phyloP scores from a whole-genome alignment of 2,888 invertebrate genomes.

The Campoplex nolae region DNA sequence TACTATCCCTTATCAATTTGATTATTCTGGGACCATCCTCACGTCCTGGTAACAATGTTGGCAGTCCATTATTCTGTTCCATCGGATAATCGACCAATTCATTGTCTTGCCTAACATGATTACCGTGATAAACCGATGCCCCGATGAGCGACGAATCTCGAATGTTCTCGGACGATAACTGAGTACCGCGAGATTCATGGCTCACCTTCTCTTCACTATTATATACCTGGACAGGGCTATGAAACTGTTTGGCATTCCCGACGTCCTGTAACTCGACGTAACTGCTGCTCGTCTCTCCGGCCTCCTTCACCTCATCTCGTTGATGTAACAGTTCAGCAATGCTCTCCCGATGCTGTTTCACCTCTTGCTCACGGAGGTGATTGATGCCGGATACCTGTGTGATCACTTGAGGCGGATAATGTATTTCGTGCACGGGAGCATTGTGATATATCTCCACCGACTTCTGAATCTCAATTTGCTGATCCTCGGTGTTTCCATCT shows the following conservation, averaged over 20 bases:
- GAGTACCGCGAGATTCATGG: conserved; percentile 56
- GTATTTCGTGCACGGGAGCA: conserved; percentile 81
- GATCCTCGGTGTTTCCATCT: conserved; percentile 56
- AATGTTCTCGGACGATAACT: conserved; percentile 56
- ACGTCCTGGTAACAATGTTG: conserved; percentile 12
- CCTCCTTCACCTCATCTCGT: conserved; percentile 45
- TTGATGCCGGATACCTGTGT: conserved; percentile 73
- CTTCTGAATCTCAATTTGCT: conserved; percentile 80
- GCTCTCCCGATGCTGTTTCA: conserved; percentile 46
- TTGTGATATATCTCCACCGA: conserved; percentile 81
- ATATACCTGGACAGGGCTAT: conserved; percentile 43
- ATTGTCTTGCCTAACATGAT: conserved; percentile 58
- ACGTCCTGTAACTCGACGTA: conserved; percentile 63
- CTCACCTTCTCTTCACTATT: conserved; percentile 39
- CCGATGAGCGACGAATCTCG: conserved; percentile 31
- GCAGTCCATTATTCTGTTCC: conserved; percentile 43
- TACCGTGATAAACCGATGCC: conserved; percentile 60
- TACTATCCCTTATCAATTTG: conserved; percentile 59
- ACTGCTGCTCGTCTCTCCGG: conserved; percentile 51
- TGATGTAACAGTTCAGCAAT: conserved; percentile 47
- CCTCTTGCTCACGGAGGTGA: conserved; percentile 63
- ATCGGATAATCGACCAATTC: conserved; percentile 55
- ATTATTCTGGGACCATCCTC: conserved; percentile 59
- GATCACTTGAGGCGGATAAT: conserved; percentile 77
- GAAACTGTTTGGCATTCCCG: conserved; percentile 66